Percentiles rank a stretch among this genome's conserved stretches.
phyloP scores from a whole-genome alignment of 2,888 invertebrate species.

The Mylabris sibirica region DNA sequence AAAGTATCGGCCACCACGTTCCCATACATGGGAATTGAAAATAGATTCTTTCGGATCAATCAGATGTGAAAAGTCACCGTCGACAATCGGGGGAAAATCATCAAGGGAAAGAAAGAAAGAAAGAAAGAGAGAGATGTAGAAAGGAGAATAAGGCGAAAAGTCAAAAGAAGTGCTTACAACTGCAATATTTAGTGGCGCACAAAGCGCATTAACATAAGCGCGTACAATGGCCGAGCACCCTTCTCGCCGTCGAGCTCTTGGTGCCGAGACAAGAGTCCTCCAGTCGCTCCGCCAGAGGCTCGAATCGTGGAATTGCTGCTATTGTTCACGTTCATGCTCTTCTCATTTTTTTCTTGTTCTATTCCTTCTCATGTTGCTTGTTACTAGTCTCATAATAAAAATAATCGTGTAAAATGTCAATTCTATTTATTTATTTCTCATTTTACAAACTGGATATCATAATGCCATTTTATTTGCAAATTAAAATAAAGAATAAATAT shows the following conservation, averaged over 20 bases:
- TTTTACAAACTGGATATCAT: background rate
- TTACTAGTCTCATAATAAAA: background rate
- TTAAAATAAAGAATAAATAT: too few species aligned
- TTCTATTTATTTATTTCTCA: background rate
- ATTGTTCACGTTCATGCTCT: constrained; percentile 29
- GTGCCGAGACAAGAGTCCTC: constrained; percentile 51
- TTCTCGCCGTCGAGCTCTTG: constrained; percentile 45
- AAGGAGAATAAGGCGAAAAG: constrained; percentile 42
- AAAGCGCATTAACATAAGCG: constrained; percentile 55
- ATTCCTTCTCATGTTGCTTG: background rate
- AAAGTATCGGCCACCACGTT: constrained; percentile 38
- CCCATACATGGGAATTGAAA: constrained; percentile 41
- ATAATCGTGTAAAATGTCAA: background rate
- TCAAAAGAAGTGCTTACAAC: constrained; percentile 50
- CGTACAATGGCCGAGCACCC: constrained; percentile 49
- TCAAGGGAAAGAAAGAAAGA: background rate
- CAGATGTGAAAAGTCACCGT: background rate
- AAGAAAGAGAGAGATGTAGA: background rate
- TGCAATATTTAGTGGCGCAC: constrained; percentile 50
- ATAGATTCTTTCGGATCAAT: background rate
- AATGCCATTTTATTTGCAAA: background rate
- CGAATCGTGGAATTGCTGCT: constrained; percentile 27
- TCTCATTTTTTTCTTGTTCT: background rate
- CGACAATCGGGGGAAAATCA: background rate
- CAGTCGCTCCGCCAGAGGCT: constrained; percentile 46